Evolutionary conservation across 2,888 invertebrate species (phyloP), one percentile per base, ranked within the genome.

Genomic region (Rhamnusium bicolor): DNA sequence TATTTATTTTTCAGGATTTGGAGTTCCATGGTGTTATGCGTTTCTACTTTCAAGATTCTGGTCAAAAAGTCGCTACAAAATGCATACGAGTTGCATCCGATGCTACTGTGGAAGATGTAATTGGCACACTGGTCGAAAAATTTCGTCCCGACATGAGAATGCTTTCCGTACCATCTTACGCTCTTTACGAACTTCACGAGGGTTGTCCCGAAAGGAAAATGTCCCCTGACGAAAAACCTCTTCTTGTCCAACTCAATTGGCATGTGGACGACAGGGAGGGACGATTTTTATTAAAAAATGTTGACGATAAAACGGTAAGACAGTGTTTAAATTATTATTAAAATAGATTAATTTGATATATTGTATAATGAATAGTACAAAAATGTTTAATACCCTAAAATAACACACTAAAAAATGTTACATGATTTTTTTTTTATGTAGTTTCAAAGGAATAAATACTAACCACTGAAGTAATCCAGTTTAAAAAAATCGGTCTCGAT

Each of bases 1-100:
- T 24, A 7, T 32, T 78, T 79, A 79, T 84, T 84, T 91, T 91
- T 40, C 91, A 98, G 98, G 96, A 97, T 85, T 91, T 98, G 89
- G 98, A 99, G 89, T 99, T 99, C 89, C 98, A 98, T 89, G 99
- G 99, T 60, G 99, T 99, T 74, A 99, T 99, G 97, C 93, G 99
- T 83, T 99, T 99, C 90, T 99, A 98, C 90, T 99, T 98, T 89
- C 98, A 99, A 95, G 99, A 99, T 89, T 96, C 96, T 68, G 98
- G 98, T 62, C 97, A 98, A 89, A 98, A 98, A 90, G 98, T 99
- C 74, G 97, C 98, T 69, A 99, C 99, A 58, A 99, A 99, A 90
- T 99, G 99, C 89, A 98, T 99, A 83, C 93, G 99, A 70, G 99
- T 99, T 62, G 96, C 98, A 62, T 98, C 97, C 73, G 97, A 98